These are phyloP conservation scores for Leptopilina boulardi DNA, from an alignment of 1,140 invertebrate species.

Conservation along the genomic window DNA sequence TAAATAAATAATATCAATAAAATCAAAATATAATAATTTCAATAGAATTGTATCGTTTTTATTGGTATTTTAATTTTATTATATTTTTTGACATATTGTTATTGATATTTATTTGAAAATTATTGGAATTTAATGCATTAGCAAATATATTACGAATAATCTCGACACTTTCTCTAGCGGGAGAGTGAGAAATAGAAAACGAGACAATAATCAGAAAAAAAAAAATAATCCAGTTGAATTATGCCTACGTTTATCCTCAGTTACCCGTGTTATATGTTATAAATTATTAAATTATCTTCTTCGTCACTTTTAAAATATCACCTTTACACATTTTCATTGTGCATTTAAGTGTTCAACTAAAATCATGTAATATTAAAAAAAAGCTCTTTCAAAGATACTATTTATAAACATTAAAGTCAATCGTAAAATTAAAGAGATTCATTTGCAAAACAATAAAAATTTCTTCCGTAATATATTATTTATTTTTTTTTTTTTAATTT, in stretches of 20 bases:
- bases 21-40: too few relatives aligned
- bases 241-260: neutral
- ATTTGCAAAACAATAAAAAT: neutral
- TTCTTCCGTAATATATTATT: neutral
- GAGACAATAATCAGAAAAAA: constrained; percentile 43
- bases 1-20: too few relatives aligned
- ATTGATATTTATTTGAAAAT: constrained; percentile 13
- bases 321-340: neutral
- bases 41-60: too few relatives aligned
- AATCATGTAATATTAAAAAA: neutral
- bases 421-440: neutral
- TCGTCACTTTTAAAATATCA: neutral
- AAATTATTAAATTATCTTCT: neutral
- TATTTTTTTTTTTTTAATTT: neutral
- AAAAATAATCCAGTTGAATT: constrained; percentile 33
- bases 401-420: neutral
- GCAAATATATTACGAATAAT: constrained; percentile 28
- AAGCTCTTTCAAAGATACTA: neutral
- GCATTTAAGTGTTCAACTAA: constrained; percentile 4
- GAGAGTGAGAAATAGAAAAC: constrained; percentile 10
- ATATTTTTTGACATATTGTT: too few relatives aligned
- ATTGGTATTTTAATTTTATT: too few relatives aligned
- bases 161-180: constrained; percentile 50
- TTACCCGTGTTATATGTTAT: neutral
- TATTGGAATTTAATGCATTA: constrained; percentile 42